Percentiles rank a stretch among this genome's conserved stretches.
Conservation (phyloP, 1,140 invertebrate genomes). For the Bombus haemorrhoidalis region DNA sequence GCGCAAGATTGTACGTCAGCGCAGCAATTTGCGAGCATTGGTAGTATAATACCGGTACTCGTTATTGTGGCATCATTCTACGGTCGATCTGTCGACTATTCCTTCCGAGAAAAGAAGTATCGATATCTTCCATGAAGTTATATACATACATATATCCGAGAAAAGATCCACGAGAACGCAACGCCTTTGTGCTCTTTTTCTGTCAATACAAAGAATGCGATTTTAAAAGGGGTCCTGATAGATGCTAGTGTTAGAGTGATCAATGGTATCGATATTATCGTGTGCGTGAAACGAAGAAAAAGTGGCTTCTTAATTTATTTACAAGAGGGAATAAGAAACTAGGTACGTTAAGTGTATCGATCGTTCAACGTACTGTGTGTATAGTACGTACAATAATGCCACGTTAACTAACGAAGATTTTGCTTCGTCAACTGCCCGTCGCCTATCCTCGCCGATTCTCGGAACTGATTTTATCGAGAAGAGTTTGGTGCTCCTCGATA, state of each 20-base stretch:
- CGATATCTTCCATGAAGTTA: constrained; percentile 42
- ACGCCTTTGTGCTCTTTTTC: constrained; percentile 11
- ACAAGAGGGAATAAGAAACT: constrained; percentile 7
- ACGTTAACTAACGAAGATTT: background rate
- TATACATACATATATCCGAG: background rate
- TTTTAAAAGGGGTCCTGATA: constrained; percentile 23
- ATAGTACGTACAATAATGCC: background rate
- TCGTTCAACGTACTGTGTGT: background rate
- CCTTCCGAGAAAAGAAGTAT: constrained; percentile 28
- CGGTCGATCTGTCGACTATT: constrained; percentile 24
- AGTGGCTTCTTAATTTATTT: constrained; percentile 33
- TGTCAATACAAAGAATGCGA: background rate
- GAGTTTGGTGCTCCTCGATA: too few species aligned
- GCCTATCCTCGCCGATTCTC: background rate
- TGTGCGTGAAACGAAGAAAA: background rate
- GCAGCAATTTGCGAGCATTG: constrained; percentile 27
- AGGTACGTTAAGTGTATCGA: background rate
- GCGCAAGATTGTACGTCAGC: constrained; percentile 50
- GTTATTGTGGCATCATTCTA: constrained; percentile 9
- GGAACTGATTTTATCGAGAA: background rate
- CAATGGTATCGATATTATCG: constrained; percentile 22
- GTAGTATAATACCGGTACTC: constrained; percentile 15
- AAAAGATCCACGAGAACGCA: constrained; percentile 23
- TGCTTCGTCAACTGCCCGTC: background rate
- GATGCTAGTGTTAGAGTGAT: constrained; percentile 1